Evolutionary conservation across 2,888 invertebrate species (phyloP).

Genomic region (Drosophila formosana): DNA sequence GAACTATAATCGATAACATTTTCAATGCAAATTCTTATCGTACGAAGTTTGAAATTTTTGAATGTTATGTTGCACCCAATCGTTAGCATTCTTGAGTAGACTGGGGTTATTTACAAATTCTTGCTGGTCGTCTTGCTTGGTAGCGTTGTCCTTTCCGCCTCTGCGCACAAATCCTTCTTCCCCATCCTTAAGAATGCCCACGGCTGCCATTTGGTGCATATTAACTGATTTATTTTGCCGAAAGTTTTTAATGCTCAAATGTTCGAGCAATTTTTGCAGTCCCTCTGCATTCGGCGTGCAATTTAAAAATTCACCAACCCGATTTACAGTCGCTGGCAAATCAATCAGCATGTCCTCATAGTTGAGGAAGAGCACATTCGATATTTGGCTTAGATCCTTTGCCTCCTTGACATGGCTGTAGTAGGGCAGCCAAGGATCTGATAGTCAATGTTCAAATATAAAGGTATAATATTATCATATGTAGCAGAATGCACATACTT

Average conservation of each 20-base stretch:
- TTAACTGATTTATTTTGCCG: slow-evolving; percentile 93
- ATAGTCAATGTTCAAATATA: slow-evolving; percentile 7
- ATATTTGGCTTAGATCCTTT: slow-evolving; percentile 88
- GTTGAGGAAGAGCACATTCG: slow-evolving; percentile 91
- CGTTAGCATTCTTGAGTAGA: slow-evolving; percentile 61
- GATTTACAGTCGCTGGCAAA: slow-evolving; percentile 86
- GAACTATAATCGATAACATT: not conserved
- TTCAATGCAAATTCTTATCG: slow-evolving; percentile 14
- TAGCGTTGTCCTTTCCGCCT: slow-evolving; percentile 84
- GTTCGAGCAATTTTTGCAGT: slow-evolving; percentile 88
- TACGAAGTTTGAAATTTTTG: slow-evolving; percentile 31
- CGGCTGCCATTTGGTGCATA: slow-evolving; percentile 87
- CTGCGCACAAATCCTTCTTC: slow-evolving; percentile 88
- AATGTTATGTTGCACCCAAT: slow-evolving; percentile 69
- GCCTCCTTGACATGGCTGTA: slow-evolving; percentile 93
- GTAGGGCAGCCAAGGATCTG: slow-evolving; percentile 91
- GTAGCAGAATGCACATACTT: slow-evolving; percentile 85
- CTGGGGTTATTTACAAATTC: slow-evolving; percentile 70
- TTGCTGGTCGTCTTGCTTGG: slow-evolving; percentile 46
- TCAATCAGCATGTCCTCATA: slow-evolving; percentile 92
- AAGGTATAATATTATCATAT: too few relatives aligned
- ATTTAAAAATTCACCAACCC: slow-evolving; percentile 88
- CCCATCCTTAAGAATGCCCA: slow-evolving; percentile 87
- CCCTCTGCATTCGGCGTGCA: slow-evolving; percentile 87
- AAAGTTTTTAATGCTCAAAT: slow-evolving; percentile 93